Base-by-base conservation (phyloP, 2,113 vertebrate genomes). In the Ophthalmolycus amberensis region DNA sequence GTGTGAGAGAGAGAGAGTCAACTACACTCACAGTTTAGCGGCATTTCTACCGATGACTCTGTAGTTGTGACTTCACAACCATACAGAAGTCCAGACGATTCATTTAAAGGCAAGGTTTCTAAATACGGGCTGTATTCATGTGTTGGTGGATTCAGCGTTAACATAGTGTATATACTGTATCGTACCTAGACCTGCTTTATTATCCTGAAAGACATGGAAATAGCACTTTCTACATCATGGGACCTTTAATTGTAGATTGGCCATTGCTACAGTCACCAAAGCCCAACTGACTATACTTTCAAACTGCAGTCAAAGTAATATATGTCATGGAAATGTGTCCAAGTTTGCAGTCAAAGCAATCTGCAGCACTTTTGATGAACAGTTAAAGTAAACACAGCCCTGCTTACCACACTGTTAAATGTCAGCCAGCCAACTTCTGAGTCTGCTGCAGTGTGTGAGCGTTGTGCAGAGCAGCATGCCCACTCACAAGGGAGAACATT, bases 401-500 rank as follows among this genome's bases (percentile, higher is more conserved):
- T 68, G 42, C 34, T 81, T 65, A 85, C 20, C 9, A 1, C 71
- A 69, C 78, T 85, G 27, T 84, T 83, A 89, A 88, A 84, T 85
- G 90, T 89, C 87, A 90, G 72, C 82, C 75, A 80, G 58, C 70
- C 70, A 20, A 12, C 62, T 74, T 77, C 48, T 54, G 71, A 83
- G 18, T 56, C 70, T 50, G 18, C 70, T 42, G 75, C 63, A 42
- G 65, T 56, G 73, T 71, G 86, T 66, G 54, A 74, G 71, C 0
- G 34, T 69, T 80, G 84, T 87, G 77, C 80, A 85, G 79, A 84
- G 71, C 82, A 69, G 77, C 71, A 54, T 70, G 72, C 78, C 80
- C 79, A 90, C 85, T 89, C 85, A 88, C 79, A 80, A 85, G 78
- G 69, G 60, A 90, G 77, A 79, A 63, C 80, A 92, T 91, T 80